Base-by-base conservation (phyloP, 2,113 vertebrate genomes). In the Cebus imitator region DNA sequence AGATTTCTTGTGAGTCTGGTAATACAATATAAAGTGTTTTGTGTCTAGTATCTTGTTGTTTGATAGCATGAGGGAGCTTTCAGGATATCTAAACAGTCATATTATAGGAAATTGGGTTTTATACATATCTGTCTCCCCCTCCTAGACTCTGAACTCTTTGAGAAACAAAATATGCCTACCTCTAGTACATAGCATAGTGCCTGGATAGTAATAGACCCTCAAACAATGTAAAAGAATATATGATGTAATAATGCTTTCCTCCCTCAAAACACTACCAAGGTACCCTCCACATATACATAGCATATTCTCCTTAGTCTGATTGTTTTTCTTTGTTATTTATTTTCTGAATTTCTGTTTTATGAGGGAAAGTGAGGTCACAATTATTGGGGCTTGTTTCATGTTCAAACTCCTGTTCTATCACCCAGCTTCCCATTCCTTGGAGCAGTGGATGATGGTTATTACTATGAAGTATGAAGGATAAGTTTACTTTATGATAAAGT, bases 281-380 rank as follows among this genome's bases (percentile, higher is more conserved):
- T 12, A n/a, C 43, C 9, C 5, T 2, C 11, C 9, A 14, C 30
- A 66, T 32, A 61, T 11, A 32, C 8, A n/a, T 18, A 43, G 2
- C 27, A 35, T 64, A 43, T 35, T 30, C 11, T 30, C 50, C 66
- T 64, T 81, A 87, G 45, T 58, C 48, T 43, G 86, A 48, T 52
- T 32, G 1, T 40, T 70, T 64, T 3, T 43, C 40, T 84, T 79
- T 94, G 72, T 30, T 48, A 72, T 57, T 48, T 58, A 55, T 81
- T 88, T 96, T 80, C 82, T 82, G 37, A 93, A 64, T 57, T 96
- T 88, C 64, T 76, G 55, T 90, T 95, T 92, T 58, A 75, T 55
- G 70, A 57, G 23, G 9, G 16, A 94, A 86, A 83, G 55, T 43
- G 13, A 52, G 52, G 50, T 35, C 32, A 76, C 20, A 85, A 50